phyloP scores from a whole-genome alignment of 2,888 invertebrate genomes.

The Sinelater perroti region DNA sequence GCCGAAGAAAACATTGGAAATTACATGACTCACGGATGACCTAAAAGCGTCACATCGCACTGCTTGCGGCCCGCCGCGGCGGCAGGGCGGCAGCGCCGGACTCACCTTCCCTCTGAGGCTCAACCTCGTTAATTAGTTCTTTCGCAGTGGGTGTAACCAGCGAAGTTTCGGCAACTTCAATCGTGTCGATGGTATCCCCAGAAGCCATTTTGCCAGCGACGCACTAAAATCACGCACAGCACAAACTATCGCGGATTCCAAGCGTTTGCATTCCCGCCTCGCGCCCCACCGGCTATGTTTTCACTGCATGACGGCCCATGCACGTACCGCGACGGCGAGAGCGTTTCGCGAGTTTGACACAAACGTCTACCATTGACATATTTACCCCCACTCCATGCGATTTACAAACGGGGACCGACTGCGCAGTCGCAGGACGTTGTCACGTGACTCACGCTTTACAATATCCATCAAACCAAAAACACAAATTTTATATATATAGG shows the following conservation, averaged over 20 bases:
- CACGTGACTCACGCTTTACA: constrained; percentile 12
- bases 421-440: constrained; percentile 13
- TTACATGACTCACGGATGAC: constrained; percentile 22
- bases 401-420: constrained; percentile 25
- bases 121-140: constrained; percentile 69
- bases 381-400: constrained; percentile 51
- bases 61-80: no score
- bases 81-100: no score
- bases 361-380: constrained; percentile 56
- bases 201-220: constrained; percentile 76
- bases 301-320: constrained; percentile 38
- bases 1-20: constrained; percentile 17
- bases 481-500: no score
- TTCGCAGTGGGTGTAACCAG: constrained; percentile 69
- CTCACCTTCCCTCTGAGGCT: constrained; percentile 33
- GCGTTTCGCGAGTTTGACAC: constrained; percentile 64
- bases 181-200: constrained; percentile 81
- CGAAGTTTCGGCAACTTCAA: constrained; percentile 77
- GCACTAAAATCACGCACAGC: constrained; percentile 32
- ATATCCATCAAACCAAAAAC: no score
- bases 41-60: constrained; percentile 10
- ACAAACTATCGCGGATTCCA: constrained; percentile 26
- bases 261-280: no score
- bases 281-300: constrained; percentile 19
- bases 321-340: constrained; percentile 37